Percentiles rank a stretch among this genome's conserved stretches.
These are phyloP conservation scores for Thecophora atra DNA, from an alignment of 2,888 invertebrate species.

Conservation along the genomic window DNA sequence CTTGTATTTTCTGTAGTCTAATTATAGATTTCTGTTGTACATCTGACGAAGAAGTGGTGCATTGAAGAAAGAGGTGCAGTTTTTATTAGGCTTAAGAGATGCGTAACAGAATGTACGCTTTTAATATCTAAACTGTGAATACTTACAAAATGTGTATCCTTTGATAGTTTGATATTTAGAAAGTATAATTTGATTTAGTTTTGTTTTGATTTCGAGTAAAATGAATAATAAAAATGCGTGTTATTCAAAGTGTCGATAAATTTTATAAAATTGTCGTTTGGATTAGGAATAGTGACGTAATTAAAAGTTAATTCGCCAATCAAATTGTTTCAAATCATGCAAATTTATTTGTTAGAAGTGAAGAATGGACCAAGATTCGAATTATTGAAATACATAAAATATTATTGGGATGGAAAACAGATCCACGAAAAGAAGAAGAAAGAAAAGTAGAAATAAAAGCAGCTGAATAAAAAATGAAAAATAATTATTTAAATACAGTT, in stretches of 20 bases:
- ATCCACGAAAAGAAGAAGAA: background rate
- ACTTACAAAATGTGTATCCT: slow-evolving; percentile 61
- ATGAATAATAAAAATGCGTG: slow-evolving; percentile 12
- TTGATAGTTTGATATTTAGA: slow-evolving; percentile 39
- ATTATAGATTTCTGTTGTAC: too few relatives aligned
- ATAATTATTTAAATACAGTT: background rate
- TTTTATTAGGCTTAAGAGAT: too few relatives aligned
- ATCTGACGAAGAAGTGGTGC: too few relatives aligned
- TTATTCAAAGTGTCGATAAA: slow-evolving; percentile 10
- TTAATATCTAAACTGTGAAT: slow-evolving; percentile 49
- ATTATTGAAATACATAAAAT: background rate
- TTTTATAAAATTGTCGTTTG: background rate
- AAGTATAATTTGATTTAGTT: slow-evolving; percentile 10
- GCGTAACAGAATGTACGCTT: too few relatives aligned
- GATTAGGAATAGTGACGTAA: too few relatives aligned
- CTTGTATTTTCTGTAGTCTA: too few relatives aligned
- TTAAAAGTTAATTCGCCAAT: too few relatives aligned
- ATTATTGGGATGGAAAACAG: background rate
- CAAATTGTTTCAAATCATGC: too few relatives aligned
- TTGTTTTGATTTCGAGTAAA: slow-evolving; percentile 5
- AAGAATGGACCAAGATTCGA: background rate
- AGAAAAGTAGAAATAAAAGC: background rate
- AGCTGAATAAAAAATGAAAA: background rate
- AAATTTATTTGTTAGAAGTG: too few relatives aligned
- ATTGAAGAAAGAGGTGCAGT: too few relatives aligned